These are phyloP conservation scores for Leucoraja erinaceus DNA, from an alignment of 2,113 vertebrate species.

Conservation along the genomic window DNA sequence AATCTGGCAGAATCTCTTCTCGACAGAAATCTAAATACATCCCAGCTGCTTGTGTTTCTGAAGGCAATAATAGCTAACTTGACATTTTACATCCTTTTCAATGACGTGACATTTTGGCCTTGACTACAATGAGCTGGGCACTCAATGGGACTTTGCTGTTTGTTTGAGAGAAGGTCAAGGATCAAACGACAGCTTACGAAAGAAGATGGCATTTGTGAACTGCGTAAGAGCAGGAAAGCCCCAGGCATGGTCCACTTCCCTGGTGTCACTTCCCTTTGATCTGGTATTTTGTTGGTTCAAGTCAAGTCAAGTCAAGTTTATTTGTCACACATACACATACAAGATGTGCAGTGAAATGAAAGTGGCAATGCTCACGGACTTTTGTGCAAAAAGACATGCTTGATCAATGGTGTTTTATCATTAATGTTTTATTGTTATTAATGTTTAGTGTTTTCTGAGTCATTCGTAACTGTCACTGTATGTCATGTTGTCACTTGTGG, in stretches of 20 bases:
- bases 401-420: no score
- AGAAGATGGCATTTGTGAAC: conserved; percentile 51
- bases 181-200: conserved; percentile 48
- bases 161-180: conserved; percentile 47
- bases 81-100: conserved; percentile 29
- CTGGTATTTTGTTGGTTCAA: no score
- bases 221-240: conserved; percentile 51
- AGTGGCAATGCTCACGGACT: no score
- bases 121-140: conserved; percentile 46
- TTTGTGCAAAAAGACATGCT: no score
- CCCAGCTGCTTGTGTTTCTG: conserved; percentile 6
- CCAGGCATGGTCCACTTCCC: conserved; percentile 55
- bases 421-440: no score
- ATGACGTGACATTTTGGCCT: conserved; percentile 16
- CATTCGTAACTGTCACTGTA: no score
- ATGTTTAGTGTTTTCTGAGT: no score
- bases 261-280: no score
- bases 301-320: no score
- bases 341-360: no score
- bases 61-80: background rate
- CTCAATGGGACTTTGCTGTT: conserved; percentile 48
- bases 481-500: no score
- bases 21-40: background rate
- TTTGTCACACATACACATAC: no score
- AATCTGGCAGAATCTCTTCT: background rate